Evolutionary conservation across 2,888 invertebrate species (phyloP).

Genomic region (Dysmachus trigonus): DNA sequence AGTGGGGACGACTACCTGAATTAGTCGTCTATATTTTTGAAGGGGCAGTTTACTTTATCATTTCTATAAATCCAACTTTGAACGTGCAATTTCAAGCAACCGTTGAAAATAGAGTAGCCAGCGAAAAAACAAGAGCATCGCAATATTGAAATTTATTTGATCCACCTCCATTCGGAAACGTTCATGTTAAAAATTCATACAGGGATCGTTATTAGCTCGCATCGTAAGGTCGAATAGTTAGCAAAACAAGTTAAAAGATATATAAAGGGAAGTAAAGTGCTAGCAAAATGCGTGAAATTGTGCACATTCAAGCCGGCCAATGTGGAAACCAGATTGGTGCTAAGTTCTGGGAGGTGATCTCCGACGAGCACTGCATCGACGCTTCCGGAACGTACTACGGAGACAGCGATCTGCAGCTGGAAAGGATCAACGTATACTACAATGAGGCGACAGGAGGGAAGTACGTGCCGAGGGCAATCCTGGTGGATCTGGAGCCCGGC

Average conservation of each 20-base stretch:
- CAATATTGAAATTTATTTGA: conserved; percentile 1
- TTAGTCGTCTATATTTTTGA: background rate
- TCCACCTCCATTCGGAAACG: conserved; percentile 15
- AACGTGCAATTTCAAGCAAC: background rate
- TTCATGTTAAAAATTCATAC: background rate
- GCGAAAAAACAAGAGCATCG: background rate
- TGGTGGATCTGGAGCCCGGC: conserved; percentile 95
- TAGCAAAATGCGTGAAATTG: conserved; percentile 91
- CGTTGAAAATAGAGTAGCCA: background rate
- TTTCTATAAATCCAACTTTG: background rate
- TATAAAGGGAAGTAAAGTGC: background rate
- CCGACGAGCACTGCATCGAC: conserved; percentile 94
- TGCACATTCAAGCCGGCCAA: conserved; percentile 93
- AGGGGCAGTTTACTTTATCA: background rate
- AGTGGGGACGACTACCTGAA: too few species aligned
- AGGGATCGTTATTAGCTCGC: background rate
- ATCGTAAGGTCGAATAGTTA: background rate
- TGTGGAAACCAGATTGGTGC: conserved; percentile 97
- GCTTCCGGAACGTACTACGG: conserved; percentile 90
- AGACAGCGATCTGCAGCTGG: conserved; percentile 90
- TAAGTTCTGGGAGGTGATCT: conserved; percentile 97
- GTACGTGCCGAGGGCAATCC: conserved; percentile 92
- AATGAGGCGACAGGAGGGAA: conserved; percentile 94
- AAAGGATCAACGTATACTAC: conserved; percentile 95
- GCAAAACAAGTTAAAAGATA: background rate